These are phyloP conservation scores for Scomber japonicus DNA, from an alignment of 2,113 vertebrate species.

Conservation along the genomic window DNA sequence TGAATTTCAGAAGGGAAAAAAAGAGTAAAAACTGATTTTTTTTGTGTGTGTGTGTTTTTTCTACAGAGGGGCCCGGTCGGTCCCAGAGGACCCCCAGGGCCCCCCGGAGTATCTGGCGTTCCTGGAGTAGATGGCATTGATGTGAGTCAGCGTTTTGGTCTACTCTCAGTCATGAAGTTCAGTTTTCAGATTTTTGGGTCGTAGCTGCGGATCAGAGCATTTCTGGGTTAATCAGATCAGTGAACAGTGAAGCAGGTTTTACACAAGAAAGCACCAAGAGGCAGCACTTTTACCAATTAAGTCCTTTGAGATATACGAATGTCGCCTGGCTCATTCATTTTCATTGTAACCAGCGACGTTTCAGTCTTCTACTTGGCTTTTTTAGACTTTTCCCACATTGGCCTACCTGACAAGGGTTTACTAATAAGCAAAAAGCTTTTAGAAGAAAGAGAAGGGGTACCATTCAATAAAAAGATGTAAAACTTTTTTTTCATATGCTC, in stretches of 20 bases:
- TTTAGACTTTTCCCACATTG: too few species aligned
- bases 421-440: too few species aligned
- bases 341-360: too few species aligned
- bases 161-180: background rate
- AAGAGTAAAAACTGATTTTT: conserved; percentile 33
- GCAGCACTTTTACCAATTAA: background rate
- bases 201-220: background rate
- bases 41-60: conserved; percentile 51
- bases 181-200: background rate
- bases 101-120: conserved; percentile 89
- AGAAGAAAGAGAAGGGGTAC: too few species aligned
- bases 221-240: conserved; percentile 19
- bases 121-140: conserved; percentile 96
- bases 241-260: background rate
- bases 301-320: too few species aligned
- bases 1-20: conserved; percentile 30
- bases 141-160: conserved; percentile 84
- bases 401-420: too few species aligned
- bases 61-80: conserved; percentile 90
- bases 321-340: too few species aligned
- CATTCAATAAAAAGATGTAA: too few species aligned
- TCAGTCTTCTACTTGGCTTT: too few species aligned
- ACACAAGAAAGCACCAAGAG: background rate
- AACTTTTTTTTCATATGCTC: too few species aligned
- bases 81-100: conserved; percentile 87